Base-by-base conservation (phyloP, 1,140 invertebrate species). In the Aradophagus sp. region DNA sequence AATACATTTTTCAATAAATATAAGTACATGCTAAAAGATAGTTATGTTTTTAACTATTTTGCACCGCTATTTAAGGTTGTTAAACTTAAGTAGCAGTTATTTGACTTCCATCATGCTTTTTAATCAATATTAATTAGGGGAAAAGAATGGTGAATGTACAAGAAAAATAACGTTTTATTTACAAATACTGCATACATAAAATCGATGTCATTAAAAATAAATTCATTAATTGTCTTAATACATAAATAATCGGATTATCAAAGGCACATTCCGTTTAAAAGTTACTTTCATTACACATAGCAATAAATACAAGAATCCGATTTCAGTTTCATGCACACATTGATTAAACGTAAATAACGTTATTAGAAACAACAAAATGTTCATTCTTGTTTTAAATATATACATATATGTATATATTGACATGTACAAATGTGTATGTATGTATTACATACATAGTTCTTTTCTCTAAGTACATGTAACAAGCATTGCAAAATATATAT, bases 1-100 rank as follows among this genome's bases (percentile, higher is more conserved):
- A 69, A 69, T 53, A 47, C 35, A 56, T 68, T 68, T 68, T 68
- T 59, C 55, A 68, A 68, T 68, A 68, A 68, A 68, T 68, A 68
- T 58, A 38, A 47, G 19, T 53, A 59, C 23, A 45, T 53, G 8
- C 38, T n/a, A 44, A 17, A 16, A 12, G 16, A 0, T n/a, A 8
- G 8, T 4, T 23, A 23, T 5, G 7, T 6, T 16, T 32, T 34
- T 10, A 13, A 11, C 12, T 39, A 39, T 20, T 39, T 39, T 12
- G 5, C 13, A 19, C 0, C n/a, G 6, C 5, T 35, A 11, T 38
- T 14, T 23, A 29, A 29, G 2, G 7, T 29, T 5, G 11, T 29
- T 29, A 29, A 29, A 2, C 7, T 29, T 10, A 6, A 29, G 11
- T 29, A n/a, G n/a, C n/a, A n/a, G n/a, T n/a, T n/a, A n/a, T n/a